Base-by-base conservation (phyloP, 2,888 invertebrate species). In the Campaea margaritaria region DNA sequence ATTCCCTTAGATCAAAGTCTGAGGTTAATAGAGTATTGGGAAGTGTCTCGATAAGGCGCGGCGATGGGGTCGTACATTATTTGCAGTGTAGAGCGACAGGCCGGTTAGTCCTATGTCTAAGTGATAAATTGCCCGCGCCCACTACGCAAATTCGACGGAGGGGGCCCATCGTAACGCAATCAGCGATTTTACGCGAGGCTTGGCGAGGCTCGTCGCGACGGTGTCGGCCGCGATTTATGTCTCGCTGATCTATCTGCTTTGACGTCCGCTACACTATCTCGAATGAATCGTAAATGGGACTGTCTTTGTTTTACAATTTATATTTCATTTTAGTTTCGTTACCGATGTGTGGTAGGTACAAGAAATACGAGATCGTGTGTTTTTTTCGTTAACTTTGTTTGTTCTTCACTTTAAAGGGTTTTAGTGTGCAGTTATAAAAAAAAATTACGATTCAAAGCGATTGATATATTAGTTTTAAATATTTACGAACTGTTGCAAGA, bases 61-160 rank as follows among this genome's bases (percentile, higher is more conserved):
- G 71, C 72, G 74, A 69, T 70, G 73, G 75, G 74, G 74, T 74
- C 78, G 81, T 86, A 81, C 82, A 85, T 87, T 85, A 87, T 85
- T 81, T 78, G 76, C 73, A 74, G 76, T 74, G 78, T 78, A 78
- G 69, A 81, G 67, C 78, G 76, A 79, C 78, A 77, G 78, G 74
- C 74, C 82, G 79, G 85, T 81, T 84, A 81, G 85, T 89, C 83
- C 86, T 89, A 85, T 81, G 86, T 85, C 88, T 90, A 91, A 92
- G 91, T 91, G 91, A 89, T 91, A 92, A 92, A 92, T 92, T 91
- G 89, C 85, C 73, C 73, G 75, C 77, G 80, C 84, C 76, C 85
- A 81, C 87, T 79, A 89, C 88, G 89, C 89, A 87, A 89, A 89
- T 89, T 89, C 82, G 82, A 83, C 82, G 83, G 82, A 86, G 88